Evolutionary conservation across 1,140 invertebrate genomes (phyloP).

Genomic region (Neomicropteryx cornuta): DNA sequence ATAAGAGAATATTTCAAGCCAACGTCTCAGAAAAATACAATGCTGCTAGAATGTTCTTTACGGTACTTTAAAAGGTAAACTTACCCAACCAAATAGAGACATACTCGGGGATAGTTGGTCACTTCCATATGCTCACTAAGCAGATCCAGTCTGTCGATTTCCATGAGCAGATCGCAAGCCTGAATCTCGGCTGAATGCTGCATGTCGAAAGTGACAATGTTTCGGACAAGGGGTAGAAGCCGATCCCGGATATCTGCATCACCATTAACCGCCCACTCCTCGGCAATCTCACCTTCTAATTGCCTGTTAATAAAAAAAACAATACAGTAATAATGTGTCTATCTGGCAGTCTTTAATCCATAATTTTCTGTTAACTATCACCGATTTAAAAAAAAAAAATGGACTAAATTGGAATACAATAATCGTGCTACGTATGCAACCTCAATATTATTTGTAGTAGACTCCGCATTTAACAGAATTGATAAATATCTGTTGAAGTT

Average conservation of each 20-base stretch:
- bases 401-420: too few relatives aligned
- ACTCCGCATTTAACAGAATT: too few relatives aligned
- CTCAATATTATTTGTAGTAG: too few relatives aligned
- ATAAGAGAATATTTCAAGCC: background rate
- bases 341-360: too few relatives aligned
- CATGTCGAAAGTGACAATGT: conserved; percentile 97
- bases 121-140: conserved; percentile 87
- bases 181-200: conserved; percentile 98
- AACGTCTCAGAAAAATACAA: background rate
- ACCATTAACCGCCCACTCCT: conserved; percentile 75
- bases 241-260: conserved; percentile 51
- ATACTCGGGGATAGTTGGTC: conserved; percentile 88
- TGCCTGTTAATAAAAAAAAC: conserved; percentile 44
- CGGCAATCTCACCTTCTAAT: conserved; percentile 87
- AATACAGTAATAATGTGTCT: too few relatives aligned
- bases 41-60: background rate
- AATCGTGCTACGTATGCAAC: too few relatives aligned
- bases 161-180: conserved; percentile 97
- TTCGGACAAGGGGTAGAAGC: conserved; percentile 65
- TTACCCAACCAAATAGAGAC: conserved; percentile 85
- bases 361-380: too few relatives aligned
- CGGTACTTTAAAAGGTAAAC: conserved; percentile 10
- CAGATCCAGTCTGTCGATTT: conserved; percentile 88
- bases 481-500: too few relatives aligned
- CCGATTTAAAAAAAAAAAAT: too few relatives aligned